Percentiles rank a stretch among this genome's conserved stretches.
These are phyloP conservation scores for Bemisia tabaci DNA, from an alignment of 1,140 invertebrate genomes.

Conservation along the genomic window DNA sequence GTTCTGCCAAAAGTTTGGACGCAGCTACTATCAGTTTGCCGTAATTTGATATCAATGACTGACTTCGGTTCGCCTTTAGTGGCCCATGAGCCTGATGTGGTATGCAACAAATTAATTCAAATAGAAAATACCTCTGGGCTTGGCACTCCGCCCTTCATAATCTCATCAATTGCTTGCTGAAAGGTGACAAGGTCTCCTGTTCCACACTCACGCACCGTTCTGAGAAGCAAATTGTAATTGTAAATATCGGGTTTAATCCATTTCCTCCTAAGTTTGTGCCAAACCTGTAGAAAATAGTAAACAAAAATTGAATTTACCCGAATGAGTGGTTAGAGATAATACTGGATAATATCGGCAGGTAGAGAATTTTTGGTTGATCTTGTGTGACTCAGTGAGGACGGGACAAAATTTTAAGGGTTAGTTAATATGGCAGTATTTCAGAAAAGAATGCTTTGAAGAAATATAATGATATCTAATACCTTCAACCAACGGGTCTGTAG, in stretches of 20 bases:
- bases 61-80: neutral
- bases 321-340: too few species aligned
- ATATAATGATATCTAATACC: too few species aligned
- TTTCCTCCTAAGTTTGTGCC: slow-evolving; percentile 58
- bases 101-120: neutral
- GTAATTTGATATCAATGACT: neutral
- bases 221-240: slow-evolving; percentile 67
- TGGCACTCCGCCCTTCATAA: slow-evolving; percentile 1
- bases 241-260: slow-evolving; percentile 50
- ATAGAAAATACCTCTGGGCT: neutral
- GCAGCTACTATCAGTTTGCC: neutral
- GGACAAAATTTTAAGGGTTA: too few species aligned
- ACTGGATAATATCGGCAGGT: too few species aligned
- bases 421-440: too few species aligned
- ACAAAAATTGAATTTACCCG: too few species aligned
- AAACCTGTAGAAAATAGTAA: slow-evolving; percentile 50
- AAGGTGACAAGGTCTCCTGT: slow-evolving; percentile 49
- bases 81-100: neutral
- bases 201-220: slow-evolving; percentile 61
- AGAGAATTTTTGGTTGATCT: too few species aligned
- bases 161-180: slow-evolving; percentile 27
- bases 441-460: too few species aligned
- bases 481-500: too few species aligned
- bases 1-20: too few species aligned
- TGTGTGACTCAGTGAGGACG: too few species aligned